These are phyloP conservation scores for Poeciliopsis prolifica DNA, from an alignment of 2,113 vertebrate species.

Conservation along the genomic window DNA sequence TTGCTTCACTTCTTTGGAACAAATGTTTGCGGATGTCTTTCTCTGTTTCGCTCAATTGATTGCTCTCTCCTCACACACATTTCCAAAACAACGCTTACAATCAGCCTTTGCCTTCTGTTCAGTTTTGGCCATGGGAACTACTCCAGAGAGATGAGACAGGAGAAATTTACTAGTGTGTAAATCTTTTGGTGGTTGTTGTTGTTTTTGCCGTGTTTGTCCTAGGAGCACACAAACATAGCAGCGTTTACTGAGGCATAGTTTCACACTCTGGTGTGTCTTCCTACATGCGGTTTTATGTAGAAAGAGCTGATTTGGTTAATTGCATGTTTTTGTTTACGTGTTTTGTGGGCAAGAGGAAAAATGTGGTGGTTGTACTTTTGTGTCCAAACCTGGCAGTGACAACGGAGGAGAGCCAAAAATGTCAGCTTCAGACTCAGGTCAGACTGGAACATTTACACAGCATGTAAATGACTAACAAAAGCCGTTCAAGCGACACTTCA, in stretches of 20 bases:
- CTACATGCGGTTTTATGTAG: background rate
- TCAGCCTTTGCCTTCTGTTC: slow-evolving; percentile 13
- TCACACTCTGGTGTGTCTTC: background rate
- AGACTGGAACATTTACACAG: background rate
- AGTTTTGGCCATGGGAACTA: slow-evolving; percentile 42
- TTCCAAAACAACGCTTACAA: slow-evolving; percentile 26
- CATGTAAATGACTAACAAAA: background rate
- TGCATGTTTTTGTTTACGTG: background rate
- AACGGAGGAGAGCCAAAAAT: background rate
- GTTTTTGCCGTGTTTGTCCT: too few relatives aligned
- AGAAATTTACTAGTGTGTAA: slow-evolving; percentile 7
- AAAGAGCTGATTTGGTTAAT: slow-evolving; percentile 3
- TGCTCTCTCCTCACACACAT: background rate
- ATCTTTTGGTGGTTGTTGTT: background rate
- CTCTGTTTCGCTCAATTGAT: background rate
- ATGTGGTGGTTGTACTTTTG: background rate
- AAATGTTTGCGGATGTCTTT: background rate
- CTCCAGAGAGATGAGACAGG: slow-evolving; percentile 8
- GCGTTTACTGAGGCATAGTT: background rate
- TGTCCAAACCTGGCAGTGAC: background rate
- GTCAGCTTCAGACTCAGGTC: background rate
- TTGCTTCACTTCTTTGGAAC: slow-evolving; percentile 12
- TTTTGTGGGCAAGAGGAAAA: background rate
- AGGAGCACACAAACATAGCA: too few relatives aligned
- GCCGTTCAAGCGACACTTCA: slow-evolving; percentile 3